A percentile compares a stretch with the other conserved stretches of the same genome.
These are phyloP conservation scores for Anser brachyrhynchus DNA, from an alignment of 2,113 vertebrate species.

Conservation along the genomic window DNA sequence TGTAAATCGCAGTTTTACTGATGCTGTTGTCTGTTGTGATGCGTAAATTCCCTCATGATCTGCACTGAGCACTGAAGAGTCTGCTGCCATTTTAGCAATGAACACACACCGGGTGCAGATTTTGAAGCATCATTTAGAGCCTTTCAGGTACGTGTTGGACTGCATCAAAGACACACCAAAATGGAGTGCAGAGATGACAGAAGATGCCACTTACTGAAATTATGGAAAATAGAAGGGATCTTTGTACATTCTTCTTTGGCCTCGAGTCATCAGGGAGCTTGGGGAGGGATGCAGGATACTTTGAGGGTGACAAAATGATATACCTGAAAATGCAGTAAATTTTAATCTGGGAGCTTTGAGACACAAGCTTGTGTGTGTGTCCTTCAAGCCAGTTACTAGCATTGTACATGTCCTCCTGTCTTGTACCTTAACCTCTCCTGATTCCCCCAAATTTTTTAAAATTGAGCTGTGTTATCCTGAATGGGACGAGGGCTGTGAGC, in stretches of 20 bases:
- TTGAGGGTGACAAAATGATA: not conserved
- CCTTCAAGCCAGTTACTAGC: not conserved
- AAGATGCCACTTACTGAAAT: not conserved
- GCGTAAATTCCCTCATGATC: not conserved
- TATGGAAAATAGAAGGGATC: not conserved
- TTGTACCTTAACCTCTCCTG: not conserved
- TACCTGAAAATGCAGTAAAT: fast-evolving
- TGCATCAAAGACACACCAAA: not conserved
- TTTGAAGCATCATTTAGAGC: not conserved
- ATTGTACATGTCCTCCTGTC: not conserved
- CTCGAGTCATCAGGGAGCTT: not conserved
- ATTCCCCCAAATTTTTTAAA: not conserved
- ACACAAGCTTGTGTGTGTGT: not conserved
- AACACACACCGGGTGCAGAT: not conserved
- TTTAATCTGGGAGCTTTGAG: not conserved
- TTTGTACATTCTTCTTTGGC: not conserved
- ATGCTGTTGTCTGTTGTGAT: not conserved
- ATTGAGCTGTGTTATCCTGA: not conserved
- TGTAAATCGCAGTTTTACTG: not conserved
- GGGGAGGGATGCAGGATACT: not conserved
- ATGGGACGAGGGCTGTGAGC: not conserved
- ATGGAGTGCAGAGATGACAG: not conserved
- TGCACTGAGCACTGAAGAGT: not conserved
- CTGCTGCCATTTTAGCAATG: not conserved
- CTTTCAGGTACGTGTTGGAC: not conserved